Evolutionary conservation across 2,888 invertebrate genomes (phyloP).

Genomic region (Epinotia brunnichana): DNA sequence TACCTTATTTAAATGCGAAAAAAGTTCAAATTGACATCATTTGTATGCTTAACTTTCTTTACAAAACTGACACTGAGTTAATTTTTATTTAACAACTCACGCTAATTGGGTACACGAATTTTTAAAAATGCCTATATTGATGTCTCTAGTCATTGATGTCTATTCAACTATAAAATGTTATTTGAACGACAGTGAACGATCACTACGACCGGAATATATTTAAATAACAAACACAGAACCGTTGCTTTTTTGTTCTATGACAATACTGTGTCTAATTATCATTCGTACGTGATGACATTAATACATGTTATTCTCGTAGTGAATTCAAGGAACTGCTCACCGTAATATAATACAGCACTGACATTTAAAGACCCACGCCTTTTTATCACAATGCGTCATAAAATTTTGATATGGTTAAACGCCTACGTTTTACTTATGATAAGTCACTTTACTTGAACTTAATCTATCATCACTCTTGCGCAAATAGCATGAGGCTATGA

Average conservation of each 20-base stretch:
- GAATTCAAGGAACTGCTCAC: conserved; percentile 31
- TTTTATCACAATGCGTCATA: conserved; percentile 40
- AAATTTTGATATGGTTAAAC: conserved; percentile 40
- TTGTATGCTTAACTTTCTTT: too few species aligned
- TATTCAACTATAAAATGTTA: background rate
- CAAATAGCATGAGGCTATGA: conserved; percentile 13
- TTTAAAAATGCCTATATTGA: too few species aligned
- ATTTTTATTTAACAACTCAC: too few species aligned
- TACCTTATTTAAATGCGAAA: too few species aligned
- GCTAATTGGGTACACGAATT: too few species aligned
- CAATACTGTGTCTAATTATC: conserved; percentile 20
- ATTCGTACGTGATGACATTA: conserved; percentile 32
- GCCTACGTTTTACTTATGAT: conserved; percentile 36
- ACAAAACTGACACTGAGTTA: too few species aligned
- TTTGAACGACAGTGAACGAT: background rate
- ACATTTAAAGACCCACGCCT: conserved; percentile 40
- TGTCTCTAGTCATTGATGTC: background rate
- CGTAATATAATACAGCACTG: conserved; percentile 33
- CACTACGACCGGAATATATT: background rate
- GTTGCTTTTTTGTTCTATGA: conserved; percentile 30
- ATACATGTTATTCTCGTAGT: conserved; percentile 27
- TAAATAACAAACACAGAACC: conserved; percentile 11
- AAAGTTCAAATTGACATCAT: too few species aligned
- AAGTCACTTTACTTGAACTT: conserved; percentile 35
- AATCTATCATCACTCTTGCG: conserved; percentile 41